Conservation (phyloP, 2,797 vertebrate species). For the Avahi laniger region DNA sequence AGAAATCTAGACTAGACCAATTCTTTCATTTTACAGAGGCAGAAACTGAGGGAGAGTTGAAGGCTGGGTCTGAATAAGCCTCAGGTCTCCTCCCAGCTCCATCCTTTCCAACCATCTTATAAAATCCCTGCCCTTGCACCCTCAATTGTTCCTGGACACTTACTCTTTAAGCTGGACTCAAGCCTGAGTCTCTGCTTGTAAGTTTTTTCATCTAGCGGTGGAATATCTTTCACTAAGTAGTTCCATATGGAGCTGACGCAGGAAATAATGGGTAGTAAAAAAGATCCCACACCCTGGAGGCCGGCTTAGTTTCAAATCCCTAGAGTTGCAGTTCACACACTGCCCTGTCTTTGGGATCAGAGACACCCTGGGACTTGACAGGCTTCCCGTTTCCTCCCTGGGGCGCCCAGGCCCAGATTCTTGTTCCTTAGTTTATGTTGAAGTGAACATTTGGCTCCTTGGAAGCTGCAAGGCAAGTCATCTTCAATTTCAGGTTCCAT, state of each 20-base stretch:
- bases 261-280: constrained; percentile 48
- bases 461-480: not conserved
- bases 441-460: not conserved
- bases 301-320: constrained; percentile 53
- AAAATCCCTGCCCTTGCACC: constrained; percentile 13
- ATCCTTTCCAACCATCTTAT: not conserved
- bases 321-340: not conserved
- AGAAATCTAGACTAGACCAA: not conserved
- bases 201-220: constrained; percentile 38
- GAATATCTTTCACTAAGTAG: constrained; percentile 70
- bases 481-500: not conserved
- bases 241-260: constrained; percentile 69
- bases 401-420: not conserved
- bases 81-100: not conserved
- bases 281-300: not conserved
- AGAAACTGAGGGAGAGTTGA: not conserved
- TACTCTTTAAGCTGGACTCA: constrained; percentile 27
- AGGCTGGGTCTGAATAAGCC: not conserved
- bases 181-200: constrained; percentile 30
- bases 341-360: not conserved
- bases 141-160: constrained; percentile 54
- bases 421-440: not conserved
- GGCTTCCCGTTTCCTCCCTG: not conserved
- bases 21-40: not conserved
- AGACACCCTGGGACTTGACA: constrained; percentile 9